Evolutionary conservation across 2,797 vertebrate genomes (phyloP).

Genomic region (Nyctibius grandis): DNA sequence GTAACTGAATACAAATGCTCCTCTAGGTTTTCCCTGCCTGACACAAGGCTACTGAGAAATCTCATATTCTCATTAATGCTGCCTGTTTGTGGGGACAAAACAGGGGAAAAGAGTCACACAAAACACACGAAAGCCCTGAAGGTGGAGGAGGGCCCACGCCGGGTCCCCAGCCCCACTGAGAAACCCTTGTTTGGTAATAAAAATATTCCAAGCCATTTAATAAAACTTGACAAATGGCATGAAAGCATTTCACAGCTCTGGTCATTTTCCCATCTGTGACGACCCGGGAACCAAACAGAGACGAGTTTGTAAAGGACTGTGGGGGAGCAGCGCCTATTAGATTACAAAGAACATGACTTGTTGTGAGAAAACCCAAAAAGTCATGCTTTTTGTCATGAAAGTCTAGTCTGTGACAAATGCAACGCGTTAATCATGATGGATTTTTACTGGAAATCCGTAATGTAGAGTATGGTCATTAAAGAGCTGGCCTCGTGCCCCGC

Average conservation of each 20-base stretch:
- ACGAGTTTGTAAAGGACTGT: constrained; percentile 32
- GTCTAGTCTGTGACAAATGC: constrained; percentile 45
- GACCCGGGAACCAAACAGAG: constrained; percentile 38
- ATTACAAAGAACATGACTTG: constrained; percentile 61
- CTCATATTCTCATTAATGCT: neutral
- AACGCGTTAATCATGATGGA: constrained; percentile 45
- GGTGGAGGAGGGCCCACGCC: neutral
- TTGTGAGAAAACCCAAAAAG: constrained; percentile 56
- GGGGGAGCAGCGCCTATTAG: constrained; percentile 28
- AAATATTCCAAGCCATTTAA: constrained; percentile 51
- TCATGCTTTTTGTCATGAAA: constrained; percentile 56
- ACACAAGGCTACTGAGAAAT: constrained; percentile 9
- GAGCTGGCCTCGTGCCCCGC: neutral
- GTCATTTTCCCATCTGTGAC: constrained; percentile 50
- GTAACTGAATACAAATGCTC: neutral
- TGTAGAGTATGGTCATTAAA: neutral
- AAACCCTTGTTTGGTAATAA: constrained; percentile 40
- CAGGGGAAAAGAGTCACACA: neutral
- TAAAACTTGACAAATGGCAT: constrained; percentile 55
- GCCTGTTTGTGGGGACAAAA: neutral
- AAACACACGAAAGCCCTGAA: neutral
- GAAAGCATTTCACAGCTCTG: constrained; percentile 53
- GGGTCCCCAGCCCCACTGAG: constrained; percentile 20
- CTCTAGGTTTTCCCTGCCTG: neutral
- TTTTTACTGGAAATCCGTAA: constrained; percentile 47